phyloP scores from a whole-genome alignment of 2,797 vertebrate species.

The Psittacula derbiana region DNA sequence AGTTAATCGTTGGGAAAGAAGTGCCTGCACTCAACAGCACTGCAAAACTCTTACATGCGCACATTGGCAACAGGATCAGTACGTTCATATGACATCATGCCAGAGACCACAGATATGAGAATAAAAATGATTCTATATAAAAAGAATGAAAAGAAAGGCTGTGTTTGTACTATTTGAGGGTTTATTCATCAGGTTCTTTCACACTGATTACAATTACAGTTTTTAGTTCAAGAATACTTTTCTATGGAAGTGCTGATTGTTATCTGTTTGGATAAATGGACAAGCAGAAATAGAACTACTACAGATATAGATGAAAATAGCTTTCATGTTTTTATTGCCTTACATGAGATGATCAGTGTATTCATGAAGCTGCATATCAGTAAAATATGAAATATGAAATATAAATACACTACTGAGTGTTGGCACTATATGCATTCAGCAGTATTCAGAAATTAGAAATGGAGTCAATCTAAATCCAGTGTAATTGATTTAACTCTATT shows the following conservation, averaged over 20 bases:
- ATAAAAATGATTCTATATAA: conserved; percentile 1
- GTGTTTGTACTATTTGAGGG: background rate
- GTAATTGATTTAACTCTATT: background rate
- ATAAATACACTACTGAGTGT: background rate
- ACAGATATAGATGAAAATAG: background rate
- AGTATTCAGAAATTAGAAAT: background rate
- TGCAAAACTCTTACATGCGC: background rate
- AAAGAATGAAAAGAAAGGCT: background rate
- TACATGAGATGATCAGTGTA: background rate
- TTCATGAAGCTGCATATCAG: background rate
- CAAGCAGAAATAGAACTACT: conserved; percentile 26
- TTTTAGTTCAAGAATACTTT: conserved; percentile 21
- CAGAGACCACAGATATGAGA: background rate
- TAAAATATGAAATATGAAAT: background rate
- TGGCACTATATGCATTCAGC: background rate
- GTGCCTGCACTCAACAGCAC: background rate
- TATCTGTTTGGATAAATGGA: background rate
- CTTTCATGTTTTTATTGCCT: background rate
- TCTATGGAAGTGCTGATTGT: conserved; percentile 15
- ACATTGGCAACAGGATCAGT: background rate
- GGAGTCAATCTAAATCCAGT: background rate
- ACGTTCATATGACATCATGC: background rate
- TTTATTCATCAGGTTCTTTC: conserved; percentile 43
- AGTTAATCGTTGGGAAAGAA: background rate
- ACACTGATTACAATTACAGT: background rate